These are phyloP conservation scores for Tolmerus cingulatus DNA, from an alignment of 2,888 invertebrate genomes.

Conservation along the genomic window DNA sequence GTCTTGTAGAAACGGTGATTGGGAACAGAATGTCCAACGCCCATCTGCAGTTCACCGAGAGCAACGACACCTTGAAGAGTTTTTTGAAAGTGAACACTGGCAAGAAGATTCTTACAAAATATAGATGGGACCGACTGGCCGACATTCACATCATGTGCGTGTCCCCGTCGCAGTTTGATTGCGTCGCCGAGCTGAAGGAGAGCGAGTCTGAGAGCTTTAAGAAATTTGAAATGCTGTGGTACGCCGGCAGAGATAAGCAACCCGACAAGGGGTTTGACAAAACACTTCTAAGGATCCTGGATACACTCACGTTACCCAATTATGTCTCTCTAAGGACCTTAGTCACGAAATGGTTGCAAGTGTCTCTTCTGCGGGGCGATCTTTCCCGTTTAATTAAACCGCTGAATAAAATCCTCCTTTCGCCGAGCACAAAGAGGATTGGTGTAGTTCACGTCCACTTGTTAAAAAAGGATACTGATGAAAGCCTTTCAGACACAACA, in stretches of 20 bases:
- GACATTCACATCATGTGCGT: constrained; percentile 61
- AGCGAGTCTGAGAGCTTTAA: constrained; percentile 61
- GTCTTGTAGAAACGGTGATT: constrained; percentile 76
- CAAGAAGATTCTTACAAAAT: constrained; percentile 55
- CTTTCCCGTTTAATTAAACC: constrained; percentile 81
- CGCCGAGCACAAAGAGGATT: constrained; percentile 81
- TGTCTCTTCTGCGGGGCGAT: constrained; percentile 78
- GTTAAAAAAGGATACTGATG: constrained; percentile 64
- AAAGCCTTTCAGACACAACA: constrained; percentile 58
- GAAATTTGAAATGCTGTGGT: constrained; percentile 71
- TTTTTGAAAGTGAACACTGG: background rate
- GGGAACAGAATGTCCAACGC: constrained; percentile 63
- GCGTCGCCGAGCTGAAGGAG: constrained; percentile 56
- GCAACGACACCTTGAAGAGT: constrained; percentile 20
- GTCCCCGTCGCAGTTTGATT: constrained; percentile 53
- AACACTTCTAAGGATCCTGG: constrained; percentile 73
- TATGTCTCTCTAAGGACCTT: constrained; percentile 64
- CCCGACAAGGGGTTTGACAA: constrained; percentile 65
- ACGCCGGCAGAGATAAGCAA: constrained; percentile 75
- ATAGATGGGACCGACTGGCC: constrained; percentile 57
- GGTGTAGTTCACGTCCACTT: constrained; percentile 79
- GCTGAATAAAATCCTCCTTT: constrained; percentile 75
- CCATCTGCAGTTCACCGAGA: constrained; percentile 38
- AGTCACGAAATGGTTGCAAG: constrained; percentile 79
- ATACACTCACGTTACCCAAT: constrained; percentile 59